Conservation (phyloP, 2,888 invertebrate genomes). For the Hydriomena furcata region DNA sequence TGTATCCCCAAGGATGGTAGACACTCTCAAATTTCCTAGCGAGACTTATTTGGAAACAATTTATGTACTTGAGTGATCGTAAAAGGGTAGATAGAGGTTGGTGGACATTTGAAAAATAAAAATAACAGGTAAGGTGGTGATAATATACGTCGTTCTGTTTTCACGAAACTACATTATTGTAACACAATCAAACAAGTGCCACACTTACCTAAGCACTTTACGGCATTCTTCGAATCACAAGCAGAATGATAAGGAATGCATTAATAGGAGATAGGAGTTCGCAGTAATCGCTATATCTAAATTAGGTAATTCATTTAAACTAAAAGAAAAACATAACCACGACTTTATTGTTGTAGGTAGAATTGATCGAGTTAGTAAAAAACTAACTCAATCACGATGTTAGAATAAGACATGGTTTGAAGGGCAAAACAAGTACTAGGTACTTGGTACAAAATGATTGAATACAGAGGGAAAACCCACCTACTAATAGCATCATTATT, state of each 20-base stretch:
- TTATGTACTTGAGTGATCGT: no score
- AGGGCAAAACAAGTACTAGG: conserved; percentile 10
- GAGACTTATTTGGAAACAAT: no score
- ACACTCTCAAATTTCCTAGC: no score
- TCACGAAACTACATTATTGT: no score
- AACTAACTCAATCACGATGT: background rate
- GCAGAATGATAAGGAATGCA: conserved; percentile 1
- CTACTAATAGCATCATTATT: conserved; percentile 4
- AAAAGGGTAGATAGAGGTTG: no score
- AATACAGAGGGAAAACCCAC: conserved; percentile 10
- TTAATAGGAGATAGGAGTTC: conserved; percentile 4
- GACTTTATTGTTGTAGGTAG: background rate
- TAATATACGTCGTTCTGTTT: no score
- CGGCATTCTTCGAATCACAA: background rate
- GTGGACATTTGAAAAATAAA: no score
- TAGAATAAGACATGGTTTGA: background rate
- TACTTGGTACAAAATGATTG: background rate
- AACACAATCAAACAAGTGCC: no score
- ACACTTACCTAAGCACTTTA: background rate
- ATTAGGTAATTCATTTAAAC: background rate
- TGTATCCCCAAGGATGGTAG: no score
- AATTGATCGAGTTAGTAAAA: background rate
- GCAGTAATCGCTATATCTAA: conserved; percentile 3
- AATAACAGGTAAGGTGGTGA: no score
- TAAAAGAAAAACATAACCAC: background rate